A percentile compares a stretch with the other conserved stretches of the same genome.
Evolutionary conservation across 2,113 vertebrate genomes (phyloP).

Genomic region (Rhinogobius similis): DNA sequence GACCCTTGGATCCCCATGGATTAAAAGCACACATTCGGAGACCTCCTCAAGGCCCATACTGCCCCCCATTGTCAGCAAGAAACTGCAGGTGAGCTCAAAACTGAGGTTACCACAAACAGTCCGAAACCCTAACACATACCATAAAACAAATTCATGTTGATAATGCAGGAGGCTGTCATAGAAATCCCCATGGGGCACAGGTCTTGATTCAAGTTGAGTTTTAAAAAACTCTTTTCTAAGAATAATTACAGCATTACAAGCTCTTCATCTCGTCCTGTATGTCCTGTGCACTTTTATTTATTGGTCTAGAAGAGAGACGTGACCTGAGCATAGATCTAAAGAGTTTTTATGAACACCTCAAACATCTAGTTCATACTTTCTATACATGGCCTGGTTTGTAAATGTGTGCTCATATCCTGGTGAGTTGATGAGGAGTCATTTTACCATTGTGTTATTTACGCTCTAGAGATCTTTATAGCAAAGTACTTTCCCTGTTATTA

Average conservation of each 20-base stretch:
- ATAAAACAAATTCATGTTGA: background rate
- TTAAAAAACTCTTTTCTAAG: slow-evolving; percentile 50
- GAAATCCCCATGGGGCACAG: too few species aligned
- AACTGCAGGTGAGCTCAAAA: slow-evolving; percentile 81
- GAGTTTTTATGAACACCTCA: background rate
- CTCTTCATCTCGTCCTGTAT: slow-evolving; percentile 32
- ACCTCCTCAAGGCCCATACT: slow-evolving; percentile 66
- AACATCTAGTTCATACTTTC: background rate
- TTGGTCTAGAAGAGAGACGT: background rate
- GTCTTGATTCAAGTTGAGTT: slow-evolving; percentile 1
- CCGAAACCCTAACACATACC: background rate
- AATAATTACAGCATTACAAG: slow-evolving; percentile 62
- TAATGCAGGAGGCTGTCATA: background rate
- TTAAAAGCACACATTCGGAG: slow-evolving; percentile 29
- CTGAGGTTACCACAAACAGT: slow-evolving; percentile 5
- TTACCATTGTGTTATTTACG: slow-evolving; percentile 96
- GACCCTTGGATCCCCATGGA: slow-evolving; percentile 45
- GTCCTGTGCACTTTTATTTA: background rate
- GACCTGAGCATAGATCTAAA: background rate
- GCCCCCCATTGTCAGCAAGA: slow-evolving; percentile 80
- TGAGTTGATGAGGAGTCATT: slow-evolving; percentile 88
- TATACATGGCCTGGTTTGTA: slow-evolving; percentile 5
- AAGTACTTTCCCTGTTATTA: slow-evolving; percentile 90
- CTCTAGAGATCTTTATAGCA: slow-evolving; percentile 92
- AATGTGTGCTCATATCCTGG: slow-evolving; percentile 17